phyloP scores from a whole-genome alignment of 2,113 vertebrate genomes.

The Physeter macrocephalus region DNA sequence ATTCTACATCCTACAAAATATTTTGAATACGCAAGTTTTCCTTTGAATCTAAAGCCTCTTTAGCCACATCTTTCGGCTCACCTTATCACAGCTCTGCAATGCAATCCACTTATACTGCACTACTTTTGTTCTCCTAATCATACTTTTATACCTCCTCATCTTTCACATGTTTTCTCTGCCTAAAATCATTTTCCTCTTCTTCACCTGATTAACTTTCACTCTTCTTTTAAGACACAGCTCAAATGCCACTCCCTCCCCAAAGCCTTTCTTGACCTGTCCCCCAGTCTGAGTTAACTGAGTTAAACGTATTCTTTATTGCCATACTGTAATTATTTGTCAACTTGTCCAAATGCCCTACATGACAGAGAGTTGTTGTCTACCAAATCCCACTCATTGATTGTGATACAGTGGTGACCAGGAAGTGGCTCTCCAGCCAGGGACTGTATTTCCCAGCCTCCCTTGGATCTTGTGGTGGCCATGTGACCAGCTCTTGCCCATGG shows the following conservation, averaged over 20 bases:
- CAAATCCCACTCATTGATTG: neutral
- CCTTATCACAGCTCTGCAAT: neutral
- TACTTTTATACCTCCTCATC: neutral
- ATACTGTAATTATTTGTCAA: neutral
- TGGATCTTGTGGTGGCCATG: neutral
- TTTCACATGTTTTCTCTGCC: neutral
- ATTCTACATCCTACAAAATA: neutral
- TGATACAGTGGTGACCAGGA: neutral
- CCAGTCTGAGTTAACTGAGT: neutral
- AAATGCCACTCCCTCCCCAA: neutral
- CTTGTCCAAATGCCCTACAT: neutral
- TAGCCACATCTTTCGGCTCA: neutral
- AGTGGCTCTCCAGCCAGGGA: neutral
- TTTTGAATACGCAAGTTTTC: neutral
- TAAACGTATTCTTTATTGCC: neutral
- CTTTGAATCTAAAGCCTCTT: neutral
- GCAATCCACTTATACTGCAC: neutral
- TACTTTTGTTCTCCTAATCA: neutral
- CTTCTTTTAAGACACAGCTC: neutral
- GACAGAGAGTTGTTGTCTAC: neutral
- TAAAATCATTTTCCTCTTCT: neutral
- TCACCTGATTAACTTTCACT: neutral
- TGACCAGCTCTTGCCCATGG: neutral
- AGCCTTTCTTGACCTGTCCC: neutral
- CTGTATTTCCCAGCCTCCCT: neutral